Evolutionary conservation across 2,888 invertebrate genomes (phyloP).

Genomic region (Calameuta idolon): DNA sequence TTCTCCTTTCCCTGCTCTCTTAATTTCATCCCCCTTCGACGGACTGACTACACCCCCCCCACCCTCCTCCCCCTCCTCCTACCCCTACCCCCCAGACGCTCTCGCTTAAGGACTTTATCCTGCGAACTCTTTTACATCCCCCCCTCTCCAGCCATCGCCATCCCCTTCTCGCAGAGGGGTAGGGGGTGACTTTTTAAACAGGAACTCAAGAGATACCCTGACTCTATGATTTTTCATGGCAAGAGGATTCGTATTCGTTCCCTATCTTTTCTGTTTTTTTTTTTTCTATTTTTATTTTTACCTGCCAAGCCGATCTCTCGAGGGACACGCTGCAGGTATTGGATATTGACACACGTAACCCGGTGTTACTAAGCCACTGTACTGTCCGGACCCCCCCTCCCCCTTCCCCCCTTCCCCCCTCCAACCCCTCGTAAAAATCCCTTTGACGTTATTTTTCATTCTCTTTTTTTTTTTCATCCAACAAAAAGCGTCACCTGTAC

Average conservation of each 20-base stretch:
- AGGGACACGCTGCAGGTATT: constrained; percentile 29
- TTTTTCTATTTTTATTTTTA: too few species aligned
- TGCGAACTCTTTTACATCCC: not conserved
- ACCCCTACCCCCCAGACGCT: constrained; percentile 20
- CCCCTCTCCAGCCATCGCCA: not conserved
- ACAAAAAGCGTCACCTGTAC: constrained; percentile 60
- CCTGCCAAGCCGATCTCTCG: not conserved
- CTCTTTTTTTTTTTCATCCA: constrained; percentile 36
- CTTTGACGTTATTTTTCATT: not conserved
- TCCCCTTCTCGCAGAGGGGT: not conserved
- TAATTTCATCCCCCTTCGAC: constrained; percentile 1
- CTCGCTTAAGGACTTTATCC: constrained; percentile 28
- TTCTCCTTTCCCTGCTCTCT: constrained; percentile 22
- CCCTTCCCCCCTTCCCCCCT: constrained; percentile 22
- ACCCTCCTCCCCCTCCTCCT: constrained; percentile 24
- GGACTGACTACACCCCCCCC: constrained; percentile 25
- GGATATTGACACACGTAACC: constrained; percentile 42
- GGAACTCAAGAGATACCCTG: not conserved
- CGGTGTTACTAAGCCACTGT: constrained; percentile 24
- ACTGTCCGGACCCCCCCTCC: constrained; percentile 31
- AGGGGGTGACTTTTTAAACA: not conserved
- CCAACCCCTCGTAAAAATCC: constrained; percentile 26
- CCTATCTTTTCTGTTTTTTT: not conserved
- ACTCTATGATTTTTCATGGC: not conserved
- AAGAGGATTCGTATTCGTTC: constrained; percentile 4